Base-by-base conservation (phyloP, 2,113 vertebrate species). In the Lepisosteus osseus region DNA sequence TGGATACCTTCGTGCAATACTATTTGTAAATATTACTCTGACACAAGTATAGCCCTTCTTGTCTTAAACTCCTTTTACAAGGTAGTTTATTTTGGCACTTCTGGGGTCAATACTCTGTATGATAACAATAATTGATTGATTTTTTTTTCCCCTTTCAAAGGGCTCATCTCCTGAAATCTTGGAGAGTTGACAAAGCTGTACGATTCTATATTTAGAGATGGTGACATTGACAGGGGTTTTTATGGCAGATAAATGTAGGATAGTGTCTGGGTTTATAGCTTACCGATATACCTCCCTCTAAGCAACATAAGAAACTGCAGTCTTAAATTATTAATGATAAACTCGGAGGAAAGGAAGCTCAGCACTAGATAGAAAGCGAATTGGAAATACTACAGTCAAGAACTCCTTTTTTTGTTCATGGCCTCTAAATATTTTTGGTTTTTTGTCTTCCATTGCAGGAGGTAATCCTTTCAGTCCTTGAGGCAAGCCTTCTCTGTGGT, bases 301-400 rank as follows among this genome's bases (percentile, higher is more conserved):
- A 42, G 66, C 59, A 64, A 55, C 42, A 73, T 76, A 65, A 71
- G 47, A 67, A 56, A 54, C 59, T 69, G 69, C 56, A 15, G 8
- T 41, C 7, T 43, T 77, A 40, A 51, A 77, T 80, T 77, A 80
- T 80, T 79, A 43, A 75, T 75, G 51, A 15, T 43, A 71, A 64
- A 61, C 61, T 17, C 61, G 62, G 64, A 61, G 47, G 11, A 62
- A 67, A 68, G 59, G 55, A 7, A 41, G 7, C 62, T 54, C 29
- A 77, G 68, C 47, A 51, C 5, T 0, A 51, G 47, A 51, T 5
- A 9, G 5, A 51, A 5, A 51, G 47, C 2, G 47, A 6, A 6
- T 9, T 51, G 9, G 47, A 51, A 51, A 51, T 51, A 9, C 9
- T 51, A 51, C 9, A 5, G 9, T 51, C 9, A 51, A 6, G 1